Conservation (phyloP, 2,113 vertebrate genomes). For the Cyrtonyx montezumae region DNA sequence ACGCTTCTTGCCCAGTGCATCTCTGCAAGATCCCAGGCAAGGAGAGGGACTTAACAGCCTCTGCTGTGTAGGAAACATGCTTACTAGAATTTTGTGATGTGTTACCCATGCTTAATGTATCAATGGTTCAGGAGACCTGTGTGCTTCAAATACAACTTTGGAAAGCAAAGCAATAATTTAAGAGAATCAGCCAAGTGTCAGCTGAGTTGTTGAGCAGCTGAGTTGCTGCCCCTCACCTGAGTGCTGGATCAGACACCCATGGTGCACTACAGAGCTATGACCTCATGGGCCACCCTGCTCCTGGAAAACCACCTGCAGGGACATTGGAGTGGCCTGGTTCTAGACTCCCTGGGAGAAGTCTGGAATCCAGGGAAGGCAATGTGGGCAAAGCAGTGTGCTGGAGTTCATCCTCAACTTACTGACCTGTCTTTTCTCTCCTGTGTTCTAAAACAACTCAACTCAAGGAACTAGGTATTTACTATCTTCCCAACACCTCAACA, state of each 20-base stretch:
- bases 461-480: background rate
- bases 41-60: background rate
- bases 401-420: rapidly evolving
- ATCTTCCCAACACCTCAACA: background rate
- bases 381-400: background rate
- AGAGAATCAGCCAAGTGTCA: rapidly evolving
- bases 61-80: background rate
- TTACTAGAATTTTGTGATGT: background rate
- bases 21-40: background rate
- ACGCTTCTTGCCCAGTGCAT: background rate
- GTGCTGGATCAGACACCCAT: background rate
- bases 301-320: background rate
- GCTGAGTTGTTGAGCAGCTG: background rate
- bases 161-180: background rate
- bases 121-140: background rate
- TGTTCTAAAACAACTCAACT: background rate
- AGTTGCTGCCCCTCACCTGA: background rate
- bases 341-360: background rate
- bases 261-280: background rate
- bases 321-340: background rate
- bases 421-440: background rate
- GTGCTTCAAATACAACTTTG: background rate
- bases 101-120: background rate
- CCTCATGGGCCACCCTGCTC: background rate
- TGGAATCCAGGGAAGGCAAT: rapidly evolving